Percentiles rank a stretch among this genome's conserved stretches.
These are phyloP conservation scores for Glyptemys insculpta DNA, from an alignment of 2,797 vertebrate species.

Conservation along the genomic window DNA sequence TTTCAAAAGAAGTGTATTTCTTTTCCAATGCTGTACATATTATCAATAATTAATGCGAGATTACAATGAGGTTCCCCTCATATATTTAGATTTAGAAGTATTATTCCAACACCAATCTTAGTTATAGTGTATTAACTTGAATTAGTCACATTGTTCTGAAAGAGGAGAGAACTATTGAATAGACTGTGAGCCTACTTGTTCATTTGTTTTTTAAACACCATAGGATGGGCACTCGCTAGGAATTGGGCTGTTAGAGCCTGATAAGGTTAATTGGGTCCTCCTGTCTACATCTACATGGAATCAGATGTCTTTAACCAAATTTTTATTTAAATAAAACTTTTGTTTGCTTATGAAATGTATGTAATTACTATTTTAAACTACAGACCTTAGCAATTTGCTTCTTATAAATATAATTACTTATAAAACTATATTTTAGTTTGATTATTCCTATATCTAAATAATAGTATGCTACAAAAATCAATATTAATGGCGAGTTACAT, in stretches of 20 bases:
- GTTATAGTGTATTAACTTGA: background rate
- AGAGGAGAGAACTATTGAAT: background rate
- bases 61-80: background rate
- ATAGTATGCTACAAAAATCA: background rate
- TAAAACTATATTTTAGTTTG: background rate
- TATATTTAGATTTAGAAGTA: constrained; percentile 19
- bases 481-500: background rate
- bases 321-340: background rate
- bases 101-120: background rate
- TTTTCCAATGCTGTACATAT: constrained; percentile 7
- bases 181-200: background rate
- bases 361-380: background rate
- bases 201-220: background rate
- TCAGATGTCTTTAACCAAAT: background rate
- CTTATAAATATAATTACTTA: background rate
- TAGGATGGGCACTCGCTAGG: background rate
- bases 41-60: background rate
- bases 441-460: background rate
- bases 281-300: background rate
- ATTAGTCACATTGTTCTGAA: background rate
- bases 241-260: background rate
- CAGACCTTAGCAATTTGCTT: background rate
- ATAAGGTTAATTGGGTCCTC: background rate
- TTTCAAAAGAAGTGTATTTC: constrained; percentile 19
- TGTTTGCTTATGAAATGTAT: background rate